Conservation (phyloP, 2,113 vertebrate genomes). For the Globicephala melas region DNA sequence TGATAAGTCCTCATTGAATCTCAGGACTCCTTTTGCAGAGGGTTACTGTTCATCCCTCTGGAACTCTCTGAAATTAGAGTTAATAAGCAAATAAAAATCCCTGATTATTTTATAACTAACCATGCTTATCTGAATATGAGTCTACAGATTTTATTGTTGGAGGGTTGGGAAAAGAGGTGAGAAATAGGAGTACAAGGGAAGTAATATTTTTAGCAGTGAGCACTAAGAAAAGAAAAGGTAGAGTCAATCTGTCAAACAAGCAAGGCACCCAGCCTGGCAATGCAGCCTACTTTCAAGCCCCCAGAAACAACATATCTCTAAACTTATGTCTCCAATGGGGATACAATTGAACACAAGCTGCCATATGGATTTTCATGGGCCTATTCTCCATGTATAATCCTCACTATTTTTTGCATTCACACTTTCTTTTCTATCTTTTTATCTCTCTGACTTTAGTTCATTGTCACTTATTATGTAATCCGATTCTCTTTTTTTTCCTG, state of each 20-base stretch:
- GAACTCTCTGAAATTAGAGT: background rate
- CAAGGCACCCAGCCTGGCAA: background rate
- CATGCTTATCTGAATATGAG: background rate
- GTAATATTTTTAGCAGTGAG: background rate
- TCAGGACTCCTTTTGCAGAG: background rate
- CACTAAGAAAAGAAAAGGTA: background rate
- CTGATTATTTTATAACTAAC: background rate
- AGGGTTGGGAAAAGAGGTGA: background rate
- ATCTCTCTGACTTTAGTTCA: background rate
- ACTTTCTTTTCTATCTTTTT: background rate
- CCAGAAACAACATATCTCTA: background rate
- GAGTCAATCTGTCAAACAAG: background rate
- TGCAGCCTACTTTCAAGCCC: background rate
- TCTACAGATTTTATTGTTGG: background rate
- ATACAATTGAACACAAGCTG: background rate
- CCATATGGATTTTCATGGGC: background rate
- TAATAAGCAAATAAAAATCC: background rate
- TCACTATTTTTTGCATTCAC: background rate
- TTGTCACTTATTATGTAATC: background rate
- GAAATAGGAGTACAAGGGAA: background rate
- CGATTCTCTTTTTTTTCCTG: background rate
- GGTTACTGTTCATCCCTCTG: background rate
- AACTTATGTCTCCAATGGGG: background rate
- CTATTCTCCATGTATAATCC: rapidly evolving
- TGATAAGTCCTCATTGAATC: background rate